Conservation (phyloP, 2,797 vertebrate species). For the Pogoniulus pusillus region DNA sequence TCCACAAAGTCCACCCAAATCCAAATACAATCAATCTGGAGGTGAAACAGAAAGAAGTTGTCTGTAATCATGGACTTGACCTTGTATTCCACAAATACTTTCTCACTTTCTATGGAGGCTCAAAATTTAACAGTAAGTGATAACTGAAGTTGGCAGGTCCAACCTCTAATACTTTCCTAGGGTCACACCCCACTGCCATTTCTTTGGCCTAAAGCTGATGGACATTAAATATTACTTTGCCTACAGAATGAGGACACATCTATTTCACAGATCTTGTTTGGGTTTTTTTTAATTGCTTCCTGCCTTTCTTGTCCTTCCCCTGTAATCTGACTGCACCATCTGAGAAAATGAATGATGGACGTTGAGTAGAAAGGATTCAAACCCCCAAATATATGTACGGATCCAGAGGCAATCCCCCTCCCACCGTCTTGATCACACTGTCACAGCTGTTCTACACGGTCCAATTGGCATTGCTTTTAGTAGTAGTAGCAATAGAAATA, state of each 20-base stretch:
- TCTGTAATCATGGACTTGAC: conserved; percentile 1
- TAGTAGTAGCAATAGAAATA: background rate
- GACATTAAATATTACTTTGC: conserved; percentile 20
- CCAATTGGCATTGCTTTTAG: background rate
- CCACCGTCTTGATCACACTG: background rate
- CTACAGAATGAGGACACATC: background rate
- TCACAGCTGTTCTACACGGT: accelerated
- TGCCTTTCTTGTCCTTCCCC: background rate
- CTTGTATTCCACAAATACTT: background rate
- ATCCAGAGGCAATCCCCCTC: conserved; percentile 16
- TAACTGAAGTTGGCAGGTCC: background rate
- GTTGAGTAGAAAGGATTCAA: conserved; percentile 21
- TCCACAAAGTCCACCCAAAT: conserved; percentile 34
- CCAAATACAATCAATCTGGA: conserved; percentile 39
- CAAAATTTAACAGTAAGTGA: conserved; percentile 36
- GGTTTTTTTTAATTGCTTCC: background rate
- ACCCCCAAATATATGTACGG: background rate
- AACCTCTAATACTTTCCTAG: conserved; percentile 13
- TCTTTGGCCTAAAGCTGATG: conserved; percentile 67
- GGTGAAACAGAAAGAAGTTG: conserved; percentile 21
- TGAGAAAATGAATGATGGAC: conserved; percentile 23
- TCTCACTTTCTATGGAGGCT: background rate
- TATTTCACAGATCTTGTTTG: background rate
- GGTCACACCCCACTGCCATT: background rate
- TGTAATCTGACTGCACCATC: background rate